Evolutionary conservation across 2,113 vertebrate species (phyloP), one percentile per base, ranked within the genome.

Genomic region (Speoplatyrhinus poulsoni): DNA sequence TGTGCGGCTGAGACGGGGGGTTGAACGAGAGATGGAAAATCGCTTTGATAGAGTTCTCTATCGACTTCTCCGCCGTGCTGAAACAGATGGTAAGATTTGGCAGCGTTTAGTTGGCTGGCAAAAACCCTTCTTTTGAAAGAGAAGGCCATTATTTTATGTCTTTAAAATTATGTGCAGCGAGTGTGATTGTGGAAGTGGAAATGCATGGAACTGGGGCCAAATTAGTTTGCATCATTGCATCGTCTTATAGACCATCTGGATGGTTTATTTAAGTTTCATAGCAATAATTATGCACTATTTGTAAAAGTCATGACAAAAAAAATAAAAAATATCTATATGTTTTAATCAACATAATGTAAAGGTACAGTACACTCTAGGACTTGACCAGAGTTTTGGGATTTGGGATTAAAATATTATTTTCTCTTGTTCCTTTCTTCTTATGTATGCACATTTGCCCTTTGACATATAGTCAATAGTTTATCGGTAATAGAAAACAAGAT

Each of bases 1-100:
- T 72, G 19, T 52, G 48, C 60, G 41, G 63, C 32, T 47, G 55
- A 64, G 53, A 26, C 54, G 9, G 71, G 66, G 66, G 62, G 75
- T 72, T 79, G 72, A 67, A 60, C 68, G 56, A 73, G 36, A 11
- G 49, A 52, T 15, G 9, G 11, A 3, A 12, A 11, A 15, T 67
- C 62, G 46, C 78, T 87, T 77, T 82, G 62, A 70, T 65, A 62
- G 46, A n/a, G 49, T 50, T 36, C 41, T 72, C 56, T 13, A 11
- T 72, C 52, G 60, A 71, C 72, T 78, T 65, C 61, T 0, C 62
- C 62, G 73, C 33, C 6, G 7, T 82, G 72, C 49, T 68, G 63
- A 84, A 90, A 80, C 88, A 92, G 89, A 90, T 92, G 91, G 91
- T 81, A 48, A 55, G 46, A 66, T 82, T 72, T 91, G 90, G 88